A percentile compares a stretch with the other conserved stretches of the same genome.
Evolutionary conservation across 2,888 invertebrate genomes (phyloP).

Genomic region (Syrphus vitripennis): DNA sequence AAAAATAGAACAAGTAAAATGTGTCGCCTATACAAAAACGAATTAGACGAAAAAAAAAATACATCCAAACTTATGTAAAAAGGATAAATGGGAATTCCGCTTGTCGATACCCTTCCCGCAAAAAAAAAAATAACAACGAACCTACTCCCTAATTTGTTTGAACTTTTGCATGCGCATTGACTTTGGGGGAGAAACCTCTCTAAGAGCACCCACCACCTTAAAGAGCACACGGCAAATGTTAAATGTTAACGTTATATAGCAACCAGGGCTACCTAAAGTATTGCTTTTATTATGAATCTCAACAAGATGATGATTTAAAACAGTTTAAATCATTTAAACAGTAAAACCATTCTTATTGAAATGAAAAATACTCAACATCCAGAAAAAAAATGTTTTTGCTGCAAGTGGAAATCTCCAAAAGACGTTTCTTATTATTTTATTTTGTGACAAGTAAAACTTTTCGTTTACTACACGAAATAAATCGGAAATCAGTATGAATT

Average conservation of each 20-base stretch:
- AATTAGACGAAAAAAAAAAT: not conserved
- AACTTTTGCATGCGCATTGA: constrained; percentile 67
- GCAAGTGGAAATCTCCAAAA: no score
- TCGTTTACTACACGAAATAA: no score
- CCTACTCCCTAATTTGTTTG: constrained; percentile 48
- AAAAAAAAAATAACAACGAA: constrained; percentile 21
- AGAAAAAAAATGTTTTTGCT: no score
- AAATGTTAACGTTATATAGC: constrained; percentile 51
- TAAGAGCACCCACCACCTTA: constrained; percentile 30
- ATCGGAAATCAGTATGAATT: no score
- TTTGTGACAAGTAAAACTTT: no score
- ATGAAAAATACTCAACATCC: no score
- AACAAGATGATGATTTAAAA: no score
- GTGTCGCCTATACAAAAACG: constrained; percentile 34
- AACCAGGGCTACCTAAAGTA: constrained; percentile 2
- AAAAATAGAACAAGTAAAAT: constrained; percentile 29
- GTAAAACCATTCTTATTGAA: no score
- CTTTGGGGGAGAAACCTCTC: constrained; percentile 6
- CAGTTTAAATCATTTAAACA: no score
- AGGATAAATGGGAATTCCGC: constrained; percentile 60
- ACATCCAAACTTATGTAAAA: constrained; percentile 29
- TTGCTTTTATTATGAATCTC: not conserved
- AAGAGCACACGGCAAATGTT: constrained; percentile 49
- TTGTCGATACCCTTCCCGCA: constrained; percentile 17
- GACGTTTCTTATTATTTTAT: no score